These are phyloP conservation scores for Myopa testacea DNA, from an alignment of 2,888 invertebrate genomes.

Conservation along the genomic window DNA sequence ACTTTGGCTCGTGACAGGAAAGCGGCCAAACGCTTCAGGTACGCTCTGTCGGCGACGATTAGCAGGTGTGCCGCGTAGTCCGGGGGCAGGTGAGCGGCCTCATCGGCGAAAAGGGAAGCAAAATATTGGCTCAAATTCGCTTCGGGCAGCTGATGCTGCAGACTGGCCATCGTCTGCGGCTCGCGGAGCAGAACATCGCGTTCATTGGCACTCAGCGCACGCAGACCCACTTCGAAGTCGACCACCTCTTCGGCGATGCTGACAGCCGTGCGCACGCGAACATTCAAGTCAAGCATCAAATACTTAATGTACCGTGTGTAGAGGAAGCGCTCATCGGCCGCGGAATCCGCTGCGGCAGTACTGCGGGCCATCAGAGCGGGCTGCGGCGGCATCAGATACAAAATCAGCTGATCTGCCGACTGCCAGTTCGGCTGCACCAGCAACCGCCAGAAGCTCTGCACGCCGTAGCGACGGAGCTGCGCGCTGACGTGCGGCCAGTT, in stretches of 20 bases:
- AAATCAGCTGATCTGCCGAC: conserved; percentile 55
- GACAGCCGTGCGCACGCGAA: conserved; percentile 57
- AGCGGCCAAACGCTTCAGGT: conserved; percentile 50
- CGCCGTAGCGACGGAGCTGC: conserved; percentile 57
- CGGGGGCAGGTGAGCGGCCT: conserved; percentile 16
- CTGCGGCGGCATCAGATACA: conserved; percentile 57
- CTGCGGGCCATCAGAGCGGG: conserved; percentile 51
- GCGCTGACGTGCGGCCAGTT: conserved; percentile 58
- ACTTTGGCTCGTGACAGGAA: conserved; percentile 47
- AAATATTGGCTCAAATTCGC: conserved; percentile 56
- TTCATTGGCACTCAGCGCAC: conserved; percentile 45
- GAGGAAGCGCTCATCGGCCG: conserved; percentile 51
- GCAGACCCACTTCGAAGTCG: conserved; percentile 55
- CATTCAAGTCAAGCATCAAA: conserved; percentile 57
- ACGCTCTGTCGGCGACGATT: conserved; percentile 55
- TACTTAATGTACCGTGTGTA: conserved; percentile 60
- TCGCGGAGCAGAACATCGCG: conserved; percentile 52
- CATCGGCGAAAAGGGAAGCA: conserved; percentile 49
- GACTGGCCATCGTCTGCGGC: conserved; percentile 53
- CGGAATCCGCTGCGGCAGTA: conserved; percentile 47
- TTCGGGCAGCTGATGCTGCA: conserved; percentile 50
- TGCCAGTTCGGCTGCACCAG: conserved; percentile 63
- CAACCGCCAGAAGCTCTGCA: conserved; percentile 56
- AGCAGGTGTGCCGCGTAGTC: conserved; percentile 48
- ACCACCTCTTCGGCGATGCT: conserved; percentile 56